Percentiles rank a stretch among this genome's conserved stretches.
These are phyloP conservation scores for Bimastos eiseni DNA, from an alignment of 2,888 invertebrate species.

Conservation along the genomic window DNA sequence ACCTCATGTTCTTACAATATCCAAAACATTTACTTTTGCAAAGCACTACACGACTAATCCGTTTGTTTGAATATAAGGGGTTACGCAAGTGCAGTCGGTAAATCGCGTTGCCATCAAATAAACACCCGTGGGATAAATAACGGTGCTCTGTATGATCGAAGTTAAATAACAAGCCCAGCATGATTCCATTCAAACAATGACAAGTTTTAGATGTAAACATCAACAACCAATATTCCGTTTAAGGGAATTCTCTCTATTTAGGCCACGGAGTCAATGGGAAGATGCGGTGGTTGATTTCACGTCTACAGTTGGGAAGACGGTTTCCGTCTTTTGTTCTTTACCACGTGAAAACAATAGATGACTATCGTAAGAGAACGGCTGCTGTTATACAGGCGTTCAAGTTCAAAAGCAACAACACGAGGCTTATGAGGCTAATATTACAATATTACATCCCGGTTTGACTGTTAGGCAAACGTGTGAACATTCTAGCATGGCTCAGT, in stretches of 20 bases:
- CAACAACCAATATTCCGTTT: not conserved
- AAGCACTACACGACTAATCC: not conserved
- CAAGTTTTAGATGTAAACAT: not conserved
- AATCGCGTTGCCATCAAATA: not conserved
- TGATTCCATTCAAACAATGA: not conserved
- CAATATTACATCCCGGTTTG: not conserved
- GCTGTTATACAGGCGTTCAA: too few relatives aligned
- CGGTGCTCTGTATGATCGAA: too few relatives aligned
- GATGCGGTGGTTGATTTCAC: not conserved
- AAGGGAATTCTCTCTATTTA: not conserved
- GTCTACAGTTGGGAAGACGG: not conserved
- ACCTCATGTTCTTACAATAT: not conserved
- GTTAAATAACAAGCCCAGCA: conserved; percentile 3
- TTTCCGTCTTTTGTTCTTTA: not conserved
- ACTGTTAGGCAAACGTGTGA: not conserved
- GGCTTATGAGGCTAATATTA: too few relatives aligned
- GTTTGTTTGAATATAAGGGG: not conserved
- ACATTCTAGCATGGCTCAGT: not conserved
- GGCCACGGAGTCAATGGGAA: not conserved
- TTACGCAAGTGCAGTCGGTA: conserved; percentile 2
- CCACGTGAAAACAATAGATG: too few relatives aligned
- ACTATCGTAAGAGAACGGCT: too few relatives aligned
- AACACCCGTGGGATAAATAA: not conserved
- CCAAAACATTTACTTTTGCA: not conserved
- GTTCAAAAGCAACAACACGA: not conserved